Conservation (phyloP, 2,797 vertebrate species). For the Thunnus albacares region DNA sequence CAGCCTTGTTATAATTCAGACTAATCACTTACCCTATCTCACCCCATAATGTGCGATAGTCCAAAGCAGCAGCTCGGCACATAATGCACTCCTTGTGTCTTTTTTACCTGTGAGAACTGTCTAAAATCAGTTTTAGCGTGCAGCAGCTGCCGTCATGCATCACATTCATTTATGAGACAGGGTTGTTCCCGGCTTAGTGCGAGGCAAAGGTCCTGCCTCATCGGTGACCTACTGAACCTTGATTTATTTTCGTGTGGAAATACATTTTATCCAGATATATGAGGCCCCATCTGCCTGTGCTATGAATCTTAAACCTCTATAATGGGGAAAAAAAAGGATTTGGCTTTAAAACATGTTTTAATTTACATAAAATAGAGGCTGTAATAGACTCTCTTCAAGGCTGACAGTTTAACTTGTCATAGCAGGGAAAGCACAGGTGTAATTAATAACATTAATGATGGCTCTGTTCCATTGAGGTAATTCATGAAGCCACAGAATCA, state of each 20-base stretch:
- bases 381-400: constrained; percentile 1
- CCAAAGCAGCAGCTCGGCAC: not conserved
- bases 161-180: constrained; percentile 7
- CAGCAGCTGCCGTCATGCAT: constrained; percentile 9
- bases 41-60: not conserved
- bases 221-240: constrained; percentile 14
- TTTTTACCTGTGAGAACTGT: not conserved
- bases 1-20: not conserved
- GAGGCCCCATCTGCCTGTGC: not conserved
- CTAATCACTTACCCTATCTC: too few relatives aligned
- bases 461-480: constrained; percentile 9
- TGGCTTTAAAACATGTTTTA: constrained; percentile 5
- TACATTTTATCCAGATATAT: constrained; percentile 22
- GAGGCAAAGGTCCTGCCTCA: constrained; percentile 1
- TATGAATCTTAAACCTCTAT: not conserved
- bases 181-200: not conserved
- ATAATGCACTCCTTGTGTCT: not conserved
- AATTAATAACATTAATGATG: constrained; percentile 16
- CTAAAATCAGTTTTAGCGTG: not conserved
- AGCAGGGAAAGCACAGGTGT: not conserved
- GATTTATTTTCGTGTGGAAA: constrained; percentile 37
- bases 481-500: constrained; percentile 22
- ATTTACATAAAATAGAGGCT: constrained; percentile 8
- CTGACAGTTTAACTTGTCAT: not conserved
- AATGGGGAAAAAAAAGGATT: not conserved